Conservation (phyloP, 2,113 vertebrate species). For the Salminus brasiliensis region DNA sequence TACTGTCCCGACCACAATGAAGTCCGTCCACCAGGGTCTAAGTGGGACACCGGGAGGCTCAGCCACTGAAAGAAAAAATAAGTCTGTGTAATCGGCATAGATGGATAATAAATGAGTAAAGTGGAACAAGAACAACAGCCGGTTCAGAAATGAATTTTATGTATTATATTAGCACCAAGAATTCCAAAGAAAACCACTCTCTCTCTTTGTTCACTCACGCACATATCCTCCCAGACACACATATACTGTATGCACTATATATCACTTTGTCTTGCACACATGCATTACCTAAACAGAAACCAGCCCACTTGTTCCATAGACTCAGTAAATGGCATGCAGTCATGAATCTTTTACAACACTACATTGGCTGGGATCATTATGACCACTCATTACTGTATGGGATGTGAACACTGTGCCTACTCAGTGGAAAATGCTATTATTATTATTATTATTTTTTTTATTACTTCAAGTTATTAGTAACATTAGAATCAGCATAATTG, state of each 20-base stretch:
- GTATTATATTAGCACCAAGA: no score
- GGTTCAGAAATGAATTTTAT: no score
- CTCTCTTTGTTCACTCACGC: no score
- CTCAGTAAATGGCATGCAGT: neutral
- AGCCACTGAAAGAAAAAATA: constrained; percentile 72
- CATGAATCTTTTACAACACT: neutral
- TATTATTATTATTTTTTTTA: neutral
- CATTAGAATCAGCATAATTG: no score
- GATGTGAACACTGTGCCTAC: neutral
- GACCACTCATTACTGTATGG: neutral
- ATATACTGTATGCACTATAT: no score
- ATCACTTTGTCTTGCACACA: neutral
- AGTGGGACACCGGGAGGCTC: constrained; percentile 79
- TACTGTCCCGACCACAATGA: constrained; percentile 85
- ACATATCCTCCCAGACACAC: no score
- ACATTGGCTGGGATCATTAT: neutral
- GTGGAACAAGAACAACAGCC: neutral
- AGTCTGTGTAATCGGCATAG: neutral
- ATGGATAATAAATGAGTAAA: neutral
- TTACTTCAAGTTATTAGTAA: no score
- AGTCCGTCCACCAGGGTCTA: constrained; percentile 91
- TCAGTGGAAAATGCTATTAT: neutral
- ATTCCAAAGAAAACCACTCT: no score
- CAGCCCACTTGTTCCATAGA: neutral
- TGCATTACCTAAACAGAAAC: neutral